Evolutionary conservation across 1,140 invertebrate genomes (phyloP).

Genomic region (Zaprionus lachaisei): DNA sequence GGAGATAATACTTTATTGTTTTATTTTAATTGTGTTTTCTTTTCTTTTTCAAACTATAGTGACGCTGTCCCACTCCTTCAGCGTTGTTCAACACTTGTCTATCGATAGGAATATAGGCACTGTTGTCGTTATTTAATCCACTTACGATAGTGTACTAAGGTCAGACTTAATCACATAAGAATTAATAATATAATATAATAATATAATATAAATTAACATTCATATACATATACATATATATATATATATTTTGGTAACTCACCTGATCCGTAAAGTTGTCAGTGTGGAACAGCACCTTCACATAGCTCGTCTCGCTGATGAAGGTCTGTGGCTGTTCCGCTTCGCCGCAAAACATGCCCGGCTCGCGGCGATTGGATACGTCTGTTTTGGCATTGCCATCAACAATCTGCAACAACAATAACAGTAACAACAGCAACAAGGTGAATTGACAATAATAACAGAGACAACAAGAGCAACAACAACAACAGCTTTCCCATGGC

Average conservation of each 20-base stretch:
- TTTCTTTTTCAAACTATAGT: too few relatives aligned
- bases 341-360: conserved; percentile 95
- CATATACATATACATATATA: too few relatives aligned
- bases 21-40: too few relatives aligned
- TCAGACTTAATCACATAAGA: too few relatives aligned
- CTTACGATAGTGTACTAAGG: too few relatives aligned
- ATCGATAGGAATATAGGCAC: too few relatives aligned
- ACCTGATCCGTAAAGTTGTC: conserved; percentile 97
- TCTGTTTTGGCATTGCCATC: conserved; percentile 94
- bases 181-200: too few relatives aligned
- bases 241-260: conserved; percentile 78
- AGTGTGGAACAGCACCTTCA: conserved; percentile 94
- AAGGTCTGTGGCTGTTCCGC: conserved; percentile 96
- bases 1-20: too few relatives aligned
- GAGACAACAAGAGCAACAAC: background rate
- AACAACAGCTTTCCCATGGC: background rate
- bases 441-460: background rate
- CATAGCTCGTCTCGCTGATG: conserved; percentile 96
- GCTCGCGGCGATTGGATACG: conserved; percentile 93
- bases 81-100: too few relatives aligned
- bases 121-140: too few relatives aligned
- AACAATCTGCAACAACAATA: conserved; percentile 87
- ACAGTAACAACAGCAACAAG: background rate
- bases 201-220: too few relatives aligned
- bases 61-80: too few relatives aligned